Evolutionary conservation across 1,140 invertebrate genomes (phyloP).

Genomic region (Muscidifurax raptorellus): DNA sequence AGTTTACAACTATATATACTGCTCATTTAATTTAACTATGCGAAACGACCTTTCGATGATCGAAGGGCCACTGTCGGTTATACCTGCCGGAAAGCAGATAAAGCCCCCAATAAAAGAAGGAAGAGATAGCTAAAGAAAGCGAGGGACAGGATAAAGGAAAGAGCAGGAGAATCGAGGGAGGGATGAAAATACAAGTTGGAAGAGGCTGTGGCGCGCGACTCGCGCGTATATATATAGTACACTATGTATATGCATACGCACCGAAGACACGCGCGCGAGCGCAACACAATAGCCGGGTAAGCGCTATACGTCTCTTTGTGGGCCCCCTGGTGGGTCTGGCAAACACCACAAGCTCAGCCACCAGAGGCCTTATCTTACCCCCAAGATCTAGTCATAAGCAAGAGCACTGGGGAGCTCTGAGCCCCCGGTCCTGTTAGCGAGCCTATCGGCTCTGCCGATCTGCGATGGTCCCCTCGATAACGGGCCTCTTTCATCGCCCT

Average conservation of each 20-base stretch:
- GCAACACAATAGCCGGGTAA: neutral
- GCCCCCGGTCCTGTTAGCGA: slow-evolving; percentile 68
- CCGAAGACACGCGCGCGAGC: neutral
- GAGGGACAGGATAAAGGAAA: slow-evolving; percentile 45
- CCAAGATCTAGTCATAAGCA: slow-evolving; percentile 55
- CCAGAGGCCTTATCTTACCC: slow-evolving; percentile 59
- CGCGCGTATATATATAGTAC: slow-evolving; percentile 12
- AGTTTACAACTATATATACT: too few species aligned
- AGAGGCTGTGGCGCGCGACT: slow-evolving; percentile 46
- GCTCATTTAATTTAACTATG: slow-evolving; percentile 41
- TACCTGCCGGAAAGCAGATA: neutral
- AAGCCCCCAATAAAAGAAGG: slow-evolving; percentile 19
- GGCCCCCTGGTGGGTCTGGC: slow-evolving; percentile 66
- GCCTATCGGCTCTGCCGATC: slow-evolving; percentile 64
- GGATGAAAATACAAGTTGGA: slow-evolving; percentile 3
- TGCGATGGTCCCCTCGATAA: slow-evolving; percentile 66
- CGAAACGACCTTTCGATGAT: slow-evolving; percentile 12
- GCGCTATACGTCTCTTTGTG: slow-evolving; percentile 45
- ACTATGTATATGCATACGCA: too few species aligned
- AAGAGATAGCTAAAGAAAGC: slow-evolving; percentile 17
- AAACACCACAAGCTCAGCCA: slow-evolving; percentile 60
- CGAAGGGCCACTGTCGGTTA: neutral
- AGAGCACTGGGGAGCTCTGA: slow-evolving; percentile 31
- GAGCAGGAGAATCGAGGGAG: neutral
- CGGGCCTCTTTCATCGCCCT: slow-evolving; percentile 66